Evolutionary conservation across 2,797 vertebrate genomes (phyloP), one percentile per base, ranked within the genome.

Genomic region (Eremophila alpestris): DNA sequence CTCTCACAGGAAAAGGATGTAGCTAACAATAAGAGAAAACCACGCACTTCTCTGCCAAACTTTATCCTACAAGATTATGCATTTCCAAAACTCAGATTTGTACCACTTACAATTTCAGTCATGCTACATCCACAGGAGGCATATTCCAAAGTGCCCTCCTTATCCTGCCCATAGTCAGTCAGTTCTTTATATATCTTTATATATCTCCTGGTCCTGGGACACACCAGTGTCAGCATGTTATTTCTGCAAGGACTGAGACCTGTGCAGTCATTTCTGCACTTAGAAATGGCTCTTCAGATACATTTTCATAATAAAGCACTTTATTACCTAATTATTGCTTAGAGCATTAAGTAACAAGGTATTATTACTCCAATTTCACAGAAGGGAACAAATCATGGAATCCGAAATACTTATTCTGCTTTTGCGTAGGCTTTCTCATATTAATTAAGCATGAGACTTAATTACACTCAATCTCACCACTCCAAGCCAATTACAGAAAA

Each of bases 401-500:
- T 84, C 88, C 9, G 1, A 90, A 95, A 94, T 74, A 94, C 91
- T 93, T 88, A 89, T 1, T 87, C 91, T 73, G 55, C 43, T 93
- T 94, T 93, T 95, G 90, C 16, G 3, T 90, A 94, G 93, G 95
- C 83, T 90, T 59, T 89, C 88, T 94, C 93, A 82, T 93, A 96
- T 96, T 96, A 96, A 96, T 96, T 96, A 96, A 95, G 96, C 95
- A 96, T 92, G 93, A 96, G 92, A 95, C 80, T 92, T 96, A 96
- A 95, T 96, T 96, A 96, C 94, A 90, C 68, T 94, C 93, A 94
- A 82, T 93, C 94, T 87, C 74, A 79, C 58, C 81, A 90, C 90
- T 96, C 74, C 90, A 94, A 92, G 77, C 46, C 91, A 93, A 95
- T 96, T 96, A 96, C 7, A 0, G 88, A 95, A 96, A 95, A 95